These are phyloP conservation scores for Poecilia picta DNA, from an alignment of 2,797 vertebrate species.

Conservation along the genomic window DNA sequence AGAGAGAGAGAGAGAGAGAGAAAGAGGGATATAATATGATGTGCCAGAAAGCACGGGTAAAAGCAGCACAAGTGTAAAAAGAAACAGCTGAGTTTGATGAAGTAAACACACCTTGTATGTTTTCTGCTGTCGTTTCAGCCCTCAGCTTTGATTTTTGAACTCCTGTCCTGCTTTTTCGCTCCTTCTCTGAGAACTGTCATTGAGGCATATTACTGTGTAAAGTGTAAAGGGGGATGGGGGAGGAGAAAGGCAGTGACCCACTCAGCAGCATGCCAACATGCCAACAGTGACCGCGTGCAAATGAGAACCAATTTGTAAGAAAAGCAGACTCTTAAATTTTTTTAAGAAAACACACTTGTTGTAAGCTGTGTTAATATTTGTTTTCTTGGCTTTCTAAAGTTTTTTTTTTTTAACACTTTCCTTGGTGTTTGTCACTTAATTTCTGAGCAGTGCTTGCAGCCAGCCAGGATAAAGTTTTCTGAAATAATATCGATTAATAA, in stretches of 20 bases:
- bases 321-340: neutral
- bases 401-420: neutral
- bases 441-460: neutral
- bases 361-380: neutral
- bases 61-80: constrained; percentile 46
- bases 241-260: constrained; percentile 31
- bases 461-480: neutral
- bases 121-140: constrained; percentile 43
- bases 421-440: neutral
- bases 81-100: constrained; percentile 55
- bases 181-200: constrained; percentile 57
- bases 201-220: constrained; percentile 8
- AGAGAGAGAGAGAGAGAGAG: too few species aligned
- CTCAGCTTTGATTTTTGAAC: constrained; percentile 42
- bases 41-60: constrained; percentile 25
- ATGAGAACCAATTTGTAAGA: neutral
- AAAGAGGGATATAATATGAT: constrained; percentile 42
- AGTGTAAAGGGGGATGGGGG: constrained; percentile 37
- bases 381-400: neutral
- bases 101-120: constrained; percentile 58
- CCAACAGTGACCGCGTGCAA: constrained; percentile 21
- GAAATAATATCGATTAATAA: neutral
- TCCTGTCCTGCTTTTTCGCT: constrained; percentile 46
- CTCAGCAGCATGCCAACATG: constrained; percentile 41
- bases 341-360: neutral